Conservation (phyloP, 1,140 invertebrate species). For the Drosophila malerkotliana region DNA sequence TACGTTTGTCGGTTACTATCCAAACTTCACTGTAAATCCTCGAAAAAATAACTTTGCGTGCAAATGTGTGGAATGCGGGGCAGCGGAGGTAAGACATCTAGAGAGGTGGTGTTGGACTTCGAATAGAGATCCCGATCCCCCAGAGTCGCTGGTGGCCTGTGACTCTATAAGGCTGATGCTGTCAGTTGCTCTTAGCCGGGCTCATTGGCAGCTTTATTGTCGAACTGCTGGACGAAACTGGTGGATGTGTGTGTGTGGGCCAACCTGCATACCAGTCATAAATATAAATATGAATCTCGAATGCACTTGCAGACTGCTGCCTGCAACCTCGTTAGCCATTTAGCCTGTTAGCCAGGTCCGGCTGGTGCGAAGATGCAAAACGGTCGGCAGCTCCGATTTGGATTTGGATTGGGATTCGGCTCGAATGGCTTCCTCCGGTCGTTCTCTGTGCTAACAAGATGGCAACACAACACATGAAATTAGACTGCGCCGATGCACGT, state of each 20-base stretch:
- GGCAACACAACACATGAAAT: slow-evolving; percentile 81
- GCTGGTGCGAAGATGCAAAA: slow-evolving; percentile 77
- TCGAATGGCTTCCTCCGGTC: slow-evolving; percentile 27
- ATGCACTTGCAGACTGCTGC: slow-evolving; percentile 59
- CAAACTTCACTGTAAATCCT: slow-evolving; percentile 21
- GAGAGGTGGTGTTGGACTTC: slow-evolving; percentile 5
- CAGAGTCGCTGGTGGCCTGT: slow-evolving; percentile 59
- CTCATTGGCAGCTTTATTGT: slow-evolving; percentile 79
- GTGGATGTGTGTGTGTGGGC: slow-evolving; percentile 51
- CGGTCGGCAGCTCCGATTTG: slow-evolving; percentile 39
- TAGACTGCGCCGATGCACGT: slow-evolving; percentile 79
- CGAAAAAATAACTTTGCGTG: slow-evolving; percentile 57
- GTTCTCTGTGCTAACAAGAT: slow-evolving; percentile 69
- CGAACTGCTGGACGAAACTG: slow-evolving; percentile 11
- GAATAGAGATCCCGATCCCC: slow-evolving; percentile 41
- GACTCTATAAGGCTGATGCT: slow-evolving; percentile 74
- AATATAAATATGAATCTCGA: slow-evolving; percentile 77
- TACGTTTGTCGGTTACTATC: neutral
- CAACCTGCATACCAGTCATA: slow-evolving; percentile 71
- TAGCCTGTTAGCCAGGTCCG: neutral
- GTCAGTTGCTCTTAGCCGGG: slow-evolving; percentile 71
- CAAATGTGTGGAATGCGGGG: slow-evolving; percentile 66
- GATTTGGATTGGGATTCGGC: slow-evolving; percentile 2
- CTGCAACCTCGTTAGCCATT: slow-evolving; percentile 59
- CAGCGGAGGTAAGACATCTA: slow-evolving; percentile 19